A percentile compares a stretch with the other conserved stretches of the same genome.
These are phyloP conservation scores for Natrix natrix DNA, from an alignment of 2,797 vertebrate species.

Conservation along the genomic window DNA sequence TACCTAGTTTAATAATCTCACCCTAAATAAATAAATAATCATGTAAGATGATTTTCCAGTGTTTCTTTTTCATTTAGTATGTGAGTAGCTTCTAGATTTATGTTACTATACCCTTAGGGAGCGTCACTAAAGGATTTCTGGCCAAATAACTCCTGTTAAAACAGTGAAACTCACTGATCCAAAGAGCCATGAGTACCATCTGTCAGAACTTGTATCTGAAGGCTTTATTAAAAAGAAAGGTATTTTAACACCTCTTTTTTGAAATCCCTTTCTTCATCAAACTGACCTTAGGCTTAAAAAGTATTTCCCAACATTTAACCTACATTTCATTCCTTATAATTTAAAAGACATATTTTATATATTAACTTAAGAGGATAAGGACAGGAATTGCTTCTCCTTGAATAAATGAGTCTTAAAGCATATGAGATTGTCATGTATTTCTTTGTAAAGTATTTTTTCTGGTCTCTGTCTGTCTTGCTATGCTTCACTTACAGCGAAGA, in stretches of 20 bases:
- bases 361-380: neutral
- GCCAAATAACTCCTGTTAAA: neutral
- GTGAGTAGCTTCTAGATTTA: neutral
- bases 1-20: neutral
- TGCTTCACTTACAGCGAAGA: neutral
- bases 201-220: neutral
- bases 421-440: neutral
- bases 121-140: neutral
- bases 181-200: neutral
- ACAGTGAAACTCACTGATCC: neutral
- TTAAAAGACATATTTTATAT: neutral
- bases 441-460: neutral
- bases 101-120: neutral
- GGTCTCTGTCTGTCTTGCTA: neutral
- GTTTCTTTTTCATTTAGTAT: neutral
- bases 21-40: neutral
- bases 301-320: neutral
- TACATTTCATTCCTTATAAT: neutral
- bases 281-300: neutral
- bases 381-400: neutral
- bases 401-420: neutral
- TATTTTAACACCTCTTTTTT: neutral
- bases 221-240: neutral
- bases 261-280: neutral
- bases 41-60: neutral